phyloP scores from a whole-genome alignment of 1,140 invertebrate species.

The Eueides isabella region DNA sequence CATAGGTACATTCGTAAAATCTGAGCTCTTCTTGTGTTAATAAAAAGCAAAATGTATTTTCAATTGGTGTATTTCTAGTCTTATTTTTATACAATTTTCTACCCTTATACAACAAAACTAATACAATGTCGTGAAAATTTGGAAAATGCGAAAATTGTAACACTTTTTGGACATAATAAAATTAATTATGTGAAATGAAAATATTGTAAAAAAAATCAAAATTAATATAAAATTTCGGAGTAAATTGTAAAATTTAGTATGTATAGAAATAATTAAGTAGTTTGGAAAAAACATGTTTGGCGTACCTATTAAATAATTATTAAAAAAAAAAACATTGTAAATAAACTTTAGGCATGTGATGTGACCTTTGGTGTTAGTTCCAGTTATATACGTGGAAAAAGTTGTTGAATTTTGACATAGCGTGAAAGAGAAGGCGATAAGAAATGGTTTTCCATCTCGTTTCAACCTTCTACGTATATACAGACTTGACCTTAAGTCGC shows the following conservation, averaged over 20 bases:
- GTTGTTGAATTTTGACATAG: slow-evolving; percentile 5
- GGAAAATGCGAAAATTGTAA: slow-evolving; percentile 45
- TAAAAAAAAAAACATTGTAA: slow-evolving; percentile 56
- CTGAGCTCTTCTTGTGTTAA: slow-evolving; percentile 29
- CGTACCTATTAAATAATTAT: slow-evolving; percentile 56
- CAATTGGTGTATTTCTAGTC: slow-evolving; percentile 78
- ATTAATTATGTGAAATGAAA: slow-evolving; percentile 31
- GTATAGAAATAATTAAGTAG: background rate
- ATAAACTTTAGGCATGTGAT: slow-evolving; percentile 72
- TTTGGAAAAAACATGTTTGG: slow-evolving; percentile 63
- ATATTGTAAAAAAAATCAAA: slow-evolving; percentile 50
- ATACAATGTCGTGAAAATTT: slow-evolving; percentile 46
- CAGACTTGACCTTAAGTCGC: background rate
- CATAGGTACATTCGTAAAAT: slow-evolving; percentile 25
- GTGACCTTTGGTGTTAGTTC: slow-evolving; percentile 40
- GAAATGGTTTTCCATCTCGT: background rate
- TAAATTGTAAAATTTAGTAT: slow-evolving; percentile 68
- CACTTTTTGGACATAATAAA: slow-evolving; percentile 48
- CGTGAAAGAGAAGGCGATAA: background rate
- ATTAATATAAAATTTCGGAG: slow-evolving; percentile 61
- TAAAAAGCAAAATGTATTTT: slow-evolving; percentile 30
- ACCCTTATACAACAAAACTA: slow-evolving; percentile 31
- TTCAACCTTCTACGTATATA: background rate
- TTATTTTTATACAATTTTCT: slow-evolving; percentile 54
- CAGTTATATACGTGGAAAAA: background rate